Base-by-base conservation (phyloP, 1,140 invertebrate species). In the Drosophila erecta region DNA sequence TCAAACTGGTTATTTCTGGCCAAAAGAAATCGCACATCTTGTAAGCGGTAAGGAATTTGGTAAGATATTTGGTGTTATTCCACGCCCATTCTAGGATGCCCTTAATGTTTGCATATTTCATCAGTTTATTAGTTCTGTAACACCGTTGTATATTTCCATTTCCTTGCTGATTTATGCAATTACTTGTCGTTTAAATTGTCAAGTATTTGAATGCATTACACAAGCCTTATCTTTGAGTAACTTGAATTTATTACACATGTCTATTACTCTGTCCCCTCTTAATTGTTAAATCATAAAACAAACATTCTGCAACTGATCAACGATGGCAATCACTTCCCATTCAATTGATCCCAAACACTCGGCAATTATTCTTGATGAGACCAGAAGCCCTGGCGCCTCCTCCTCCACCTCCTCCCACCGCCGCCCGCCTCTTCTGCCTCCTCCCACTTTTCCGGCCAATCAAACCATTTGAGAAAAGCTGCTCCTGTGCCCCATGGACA, bases 261-360 rank as follows among this genome's bases (percentile, higher is more conserved):
- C 6, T 8, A 17, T 17, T 17, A 17, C 5, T 8, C 33, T 33
- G 60, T 0, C 27, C 17, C 15, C 37, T 30, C 35, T 57, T 57
- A 71, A 71, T 71, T 71, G 65, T 71, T 71, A 71, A 71, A 71
- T 71, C 65, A 71, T 70, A 71, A 70, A 70, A 30, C n/a, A 57
- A 20, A 37, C 50, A 69, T 69, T 70, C 69, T 27, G 64, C 66
- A 56, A 70, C 44, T 14, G 59, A 40, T 50, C 53, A 51, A 38
- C 60, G 51, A 74, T 74, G 30, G 24, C 72, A 75, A 75, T 75
- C 71, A 75, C 44, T 64, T 24, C 60, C 60, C 33, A 38, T 40
- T 40, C 53, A 62, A 75, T 75, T 53, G 60, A 51, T 49, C 66
- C 41, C 55, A 50, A 47, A 75, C 71, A 62, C 56, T 71, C 24